Evolutionary conservation across 1,140 invertebrate genomes (phyloP).

Genomic region (Lordiphosa mommai): DNA sequence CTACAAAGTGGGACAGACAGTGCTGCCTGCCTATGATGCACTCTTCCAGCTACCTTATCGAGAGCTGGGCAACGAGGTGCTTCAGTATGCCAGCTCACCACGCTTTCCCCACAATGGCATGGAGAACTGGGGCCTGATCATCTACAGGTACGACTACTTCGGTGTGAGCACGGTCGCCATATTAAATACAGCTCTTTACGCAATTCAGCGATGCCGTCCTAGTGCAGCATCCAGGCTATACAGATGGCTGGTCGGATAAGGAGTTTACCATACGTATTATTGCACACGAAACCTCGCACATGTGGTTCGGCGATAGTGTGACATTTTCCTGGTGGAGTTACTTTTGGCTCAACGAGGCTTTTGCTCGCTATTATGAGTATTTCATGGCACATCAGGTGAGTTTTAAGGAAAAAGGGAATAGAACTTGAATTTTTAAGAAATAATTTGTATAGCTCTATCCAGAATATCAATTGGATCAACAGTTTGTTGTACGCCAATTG

Average conservation of each 20-base stretch:
- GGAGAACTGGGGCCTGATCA: constrained; percentile 92
- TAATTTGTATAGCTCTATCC: constrained; percentile 42
- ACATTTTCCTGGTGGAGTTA: constrained; percentile 85
- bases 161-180: background rate
- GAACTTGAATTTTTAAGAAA: background rate
- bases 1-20: constrained; percentile 80
- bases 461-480: constrained; percentile 80
- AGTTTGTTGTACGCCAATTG: constrained; percentile 84
- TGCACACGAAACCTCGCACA: constrained; percentile 84
- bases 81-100: constrained; percentile 87
- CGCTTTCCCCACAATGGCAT: constrained; percentile 89
- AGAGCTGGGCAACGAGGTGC: constrained; percentile 78
- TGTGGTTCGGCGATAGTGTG: constrained; percentile 86
- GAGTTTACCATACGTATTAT: constrained; percentile 81
- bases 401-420: background rate
- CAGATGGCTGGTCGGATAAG: constrained; percentile 58
- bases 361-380: constrained; percentile 86
- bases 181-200: background rate
- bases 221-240: constrained; percentile 36
- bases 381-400: constrained; percentile 81
- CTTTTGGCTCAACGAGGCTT: constrained; percentile 86
- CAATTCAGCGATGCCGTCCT: constrained; percentile 45
- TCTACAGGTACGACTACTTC: constrained; percentile 80
- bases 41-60: constrained; percentile 80
- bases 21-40: constrained; percentile 79